A percentile compares a stretch with the other conserved stretches of the same genome.
Evolutionary conservation across 2,888 invertebrate genomes (phyloP).

Genomic region (Eupithecia centaureata): DNA sequence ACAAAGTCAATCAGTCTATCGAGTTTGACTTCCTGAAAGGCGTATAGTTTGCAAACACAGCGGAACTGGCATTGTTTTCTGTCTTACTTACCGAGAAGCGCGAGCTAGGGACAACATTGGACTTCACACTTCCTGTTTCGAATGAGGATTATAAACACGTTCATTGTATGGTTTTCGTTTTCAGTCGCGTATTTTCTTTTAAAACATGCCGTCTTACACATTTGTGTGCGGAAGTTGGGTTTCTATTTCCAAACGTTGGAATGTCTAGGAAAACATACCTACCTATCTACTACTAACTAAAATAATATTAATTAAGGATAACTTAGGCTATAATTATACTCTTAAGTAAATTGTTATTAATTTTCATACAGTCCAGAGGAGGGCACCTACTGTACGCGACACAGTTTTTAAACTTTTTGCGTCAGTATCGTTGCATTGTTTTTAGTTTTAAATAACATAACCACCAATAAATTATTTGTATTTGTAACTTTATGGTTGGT

Average conservation of each 20-base stretch:
- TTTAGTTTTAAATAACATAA: too few relatives aligned
- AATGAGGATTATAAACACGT: conserved; percentile 77
- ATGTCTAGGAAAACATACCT: not conserved
- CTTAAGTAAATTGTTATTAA: too few relatives aligned
- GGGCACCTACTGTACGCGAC: too few relatives aligned
- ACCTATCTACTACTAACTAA: too few relatives aligned
- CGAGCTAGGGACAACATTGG: conserved; percentile 73
- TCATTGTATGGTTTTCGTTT: conserved; percentile 62
- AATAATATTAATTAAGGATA: too few relatives aligned
- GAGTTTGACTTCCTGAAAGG: conserved; percentile 74
- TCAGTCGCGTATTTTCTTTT: conserved; percentile 45
- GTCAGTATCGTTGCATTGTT: too few relatives aligned
- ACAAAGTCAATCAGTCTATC: conserved; percentile 55
- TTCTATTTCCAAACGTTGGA: not conserved
- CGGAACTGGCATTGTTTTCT: conserved; percentile 84
- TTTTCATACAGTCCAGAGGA: too few relatives aligned
- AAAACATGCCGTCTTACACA: conserved; percentile 32
- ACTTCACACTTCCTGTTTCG: conserved; percentile 81
- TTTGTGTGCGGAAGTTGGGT: not conserved
- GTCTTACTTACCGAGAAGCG: conserved; percentile 77
- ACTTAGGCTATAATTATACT: too few relatives aligned
- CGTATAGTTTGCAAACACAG: conserved; percentile 76
- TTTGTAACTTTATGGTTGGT: not conserved
- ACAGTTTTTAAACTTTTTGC: too few relatives aligned
- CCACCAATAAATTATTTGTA: too few relatives aligned